These are phyloP conservation scores for Dioctria linearis DNA, from an alignment of 2,888 invertebrate species.

Conservation along the genomic window DNA sequence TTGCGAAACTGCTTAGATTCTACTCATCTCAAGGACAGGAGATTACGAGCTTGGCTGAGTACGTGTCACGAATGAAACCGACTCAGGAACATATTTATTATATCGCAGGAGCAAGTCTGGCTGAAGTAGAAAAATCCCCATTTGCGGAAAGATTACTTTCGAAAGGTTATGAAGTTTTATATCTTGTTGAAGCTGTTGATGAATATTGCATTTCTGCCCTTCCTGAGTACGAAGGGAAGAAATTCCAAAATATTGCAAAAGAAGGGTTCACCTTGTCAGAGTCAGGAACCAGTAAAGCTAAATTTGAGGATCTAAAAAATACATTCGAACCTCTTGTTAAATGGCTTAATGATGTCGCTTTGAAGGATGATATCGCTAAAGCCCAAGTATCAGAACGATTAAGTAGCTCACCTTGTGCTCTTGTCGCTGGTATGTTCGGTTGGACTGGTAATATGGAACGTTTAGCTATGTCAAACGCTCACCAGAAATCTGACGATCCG, in stretches of 20 bases:
- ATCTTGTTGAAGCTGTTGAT: conserved; percentile 96
- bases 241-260: conserved; percentile 99
- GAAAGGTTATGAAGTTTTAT: conserved; percentile 96
- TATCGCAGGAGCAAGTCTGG: conserved; percentile 90
- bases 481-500: conserved; percentile 94
- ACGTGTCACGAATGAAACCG: conserved; percentile 95
- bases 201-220: conserved; percentile 97
- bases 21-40: conserved; percentile 81
- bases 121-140: conserved; percentile 91
- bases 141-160: conserved; percentile 95
- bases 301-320: conserved; percentile 81
- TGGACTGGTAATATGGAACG: conserved; percentile 99
- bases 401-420: conserved; percentile 93
- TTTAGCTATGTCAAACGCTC: conserved; percentile 94
- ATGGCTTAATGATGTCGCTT: conserved; percentile 88
- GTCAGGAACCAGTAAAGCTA: conserved; percentile 79
- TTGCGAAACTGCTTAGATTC: conserved; percentile 96
- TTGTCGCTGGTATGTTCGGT: conserved; percentile 96
- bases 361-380: conserved; percentile 85
- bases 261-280: conserved; percentile 94
- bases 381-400: conserved; percentile 90
- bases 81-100: conserved; percentile 96
- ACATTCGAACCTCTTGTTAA: conserved; percentile 90
- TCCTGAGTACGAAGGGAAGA: conserved; percentile 98
- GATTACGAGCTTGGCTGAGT: conserved; percentile 86